These are phyloP conservation scores for Limonius californicus DNA, from an alignment of 1,140 invertebrate genomes.

Conservation along the genomic window DNA sequence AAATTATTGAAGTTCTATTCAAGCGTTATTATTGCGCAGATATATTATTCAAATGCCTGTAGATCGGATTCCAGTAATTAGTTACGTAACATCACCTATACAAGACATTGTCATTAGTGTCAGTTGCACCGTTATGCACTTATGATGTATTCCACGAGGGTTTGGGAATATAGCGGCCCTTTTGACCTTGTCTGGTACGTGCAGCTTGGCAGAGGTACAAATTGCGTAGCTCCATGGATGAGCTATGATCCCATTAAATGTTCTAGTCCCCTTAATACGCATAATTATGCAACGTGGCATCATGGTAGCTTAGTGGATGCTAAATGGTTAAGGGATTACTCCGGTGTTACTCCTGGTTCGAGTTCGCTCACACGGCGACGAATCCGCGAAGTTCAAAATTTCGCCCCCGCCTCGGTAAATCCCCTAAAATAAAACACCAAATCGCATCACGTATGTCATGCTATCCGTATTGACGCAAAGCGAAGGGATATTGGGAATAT, in stretches of 20 bases:
- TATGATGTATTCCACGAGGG: neutral
- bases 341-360: neutral
- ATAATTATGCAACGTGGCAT: constrained; percentile 6
- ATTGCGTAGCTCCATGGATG: neutral
- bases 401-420: neutral
- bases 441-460: constrained; percentile 1
- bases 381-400: neutral
- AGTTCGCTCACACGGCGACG: neutral
- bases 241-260: neutral
- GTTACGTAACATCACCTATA: neutral
- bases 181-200: too few relatives aligned
- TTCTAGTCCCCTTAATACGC: constrained; percentile 2
- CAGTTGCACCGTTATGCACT: neutral
- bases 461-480: neutral
- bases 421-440: neutral
- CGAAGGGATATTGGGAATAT: constrained; percentile 6
- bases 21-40: neutral
- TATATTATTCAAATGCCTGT: neutral
- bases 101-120: neutral
- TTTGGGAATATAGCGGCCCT: too few relatives aligned
- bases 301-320: constrained; percentile 3
- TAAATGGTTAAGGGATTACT: constrained; percentile 8
- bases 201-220: neutral
- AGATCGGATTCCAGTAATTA: neutral
- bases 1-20: too few relatives aligned